These are phyloP conservation scores for Centropyge bicolor DNA, from an alignment of 2,797 vertebrate genomes.

Conservation along the genomic window DNA sequence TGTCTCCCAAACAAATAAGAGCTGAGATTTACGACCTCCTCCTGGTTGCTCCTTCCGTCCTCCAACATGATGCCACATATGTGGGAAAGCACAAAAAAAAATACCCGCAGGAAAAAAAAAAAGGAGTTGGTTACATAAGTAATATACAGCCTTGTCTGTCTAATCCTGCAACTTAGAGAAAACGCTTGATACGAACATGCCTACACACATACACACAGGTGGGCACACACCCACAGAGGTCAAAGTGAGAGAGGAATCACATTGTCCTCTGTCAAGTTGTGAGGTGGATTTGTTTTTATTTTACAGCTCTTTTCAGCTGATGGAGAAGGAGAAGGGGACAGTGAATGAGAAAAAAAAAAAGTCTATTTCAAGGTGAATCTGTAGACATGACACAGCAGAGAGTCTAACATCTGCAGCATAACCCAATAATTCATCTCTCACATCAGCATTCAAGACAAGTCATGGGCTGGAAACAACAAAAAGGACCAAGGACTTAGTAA, in stretches of 20 bases:
- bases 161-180: constrained; percentile 49
- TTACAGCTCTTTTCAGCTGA: constrained; percentile 54
- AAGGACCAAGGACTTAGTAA: constrained; percentile 75
- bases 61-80: constrained; percentile 76
- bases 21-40: constrained; percentile 81
- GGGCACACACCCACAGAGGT: constrained; percentile 60
- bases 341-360: constrained; percentile 59
- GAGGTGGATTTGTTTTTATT: constrained; percentile 63
- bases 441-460: constrained; percentile 85
- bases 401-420: constrained; percentile 82
- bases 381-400: constrained; percentile 80
- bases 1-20: constrained; percentile 85
- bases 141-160: constrained; percentile 54
- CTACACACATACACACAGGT: constrained; percentile 50
- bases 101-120: constrained; percentile 34
- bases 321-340: constrained; percentile 48
- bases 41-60: constrained; percentile 76
- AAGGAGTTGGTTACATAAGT: constrained; percentile 70
- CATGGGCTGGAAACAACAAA: constrained; percentile 77
- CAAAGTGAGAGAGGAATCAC: constrained; percentile 58
- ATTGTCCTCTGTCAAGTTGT: constrained; percentile 60
- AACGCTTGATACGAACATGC: constrained; percentile 41
- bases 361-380: constrained; percentile 81
- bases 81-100: constrained; percentile 65
- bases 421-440: constrained; percentile 81